Evolutionary conservation across 92 coral and sea anemone genomes (phyloP).

Genomic region (Bergia puertoricense): DNA sequence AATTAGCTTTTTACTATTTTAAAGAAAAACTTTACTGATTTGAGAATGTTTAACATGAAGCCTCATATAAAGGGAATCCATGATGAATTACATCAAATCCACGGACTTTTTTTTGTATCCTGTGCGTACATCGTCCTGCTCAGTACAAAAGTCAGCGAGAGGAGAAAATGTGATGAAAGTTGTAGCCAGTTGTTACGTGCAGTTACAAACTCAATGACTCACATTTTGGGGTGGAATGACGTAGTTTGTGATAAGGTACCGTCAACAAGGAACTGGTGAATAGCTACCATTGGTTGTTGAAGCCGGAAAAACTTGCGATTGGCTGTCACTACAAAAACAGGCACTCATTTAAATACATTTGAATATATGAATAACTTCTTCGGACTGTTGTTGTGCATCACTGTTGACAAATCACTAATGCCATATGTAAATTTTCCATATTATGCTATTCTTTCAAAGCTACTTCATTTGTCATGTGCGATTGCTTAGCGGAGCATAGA

Average conservation of each 20-base stretch:
- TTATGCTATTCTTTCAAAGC: constrained; percentile 7
- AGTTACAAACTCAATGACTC: background rate
- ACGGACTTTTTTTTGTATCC: background rate
- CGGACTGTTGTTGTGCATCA: constrained; percentile 44
- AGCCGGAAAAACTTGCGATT: constrained; percentile 47
- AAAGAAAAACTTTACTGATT: no score
- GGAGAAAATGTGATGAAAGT: background rate
- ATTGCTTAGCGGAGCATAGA: constrained; percentile 34
- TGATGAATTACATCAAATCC: background rate
- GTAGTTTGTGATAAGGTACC: constrained; percentile 26
- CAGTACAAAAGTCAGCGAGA: background rate
- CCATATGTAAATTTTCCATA: constrained; percentile 18
- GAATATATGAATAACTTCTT: constrained; percentile 45
- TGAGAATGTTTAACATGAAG: background rate
- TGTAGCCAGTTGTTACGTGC: background rate
- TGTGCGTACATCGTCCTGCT: background rate
- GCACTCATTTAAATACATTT: constrained; percentile 57
- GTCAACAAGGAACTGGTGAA: constrained; percentile 7
- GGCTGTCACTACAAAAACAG: constrained; percentile 42
- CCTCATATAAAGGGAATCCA: background rate
- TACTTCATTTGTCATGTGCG: constrained; percentile 40
- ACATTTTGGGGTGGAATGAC: constrained; percentile 22
- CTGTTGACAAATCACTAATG: constrained; percentile 57
- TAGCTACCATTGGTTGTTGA: constrained; percentile 37
- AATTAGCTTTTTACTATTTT: no score